Evolutionary conservation across 92 coral and sea anemone species (phyloP), one percentile per base, ranked within the genome.

Genomic region (Hydrozoanthus gracilis): DNA sequence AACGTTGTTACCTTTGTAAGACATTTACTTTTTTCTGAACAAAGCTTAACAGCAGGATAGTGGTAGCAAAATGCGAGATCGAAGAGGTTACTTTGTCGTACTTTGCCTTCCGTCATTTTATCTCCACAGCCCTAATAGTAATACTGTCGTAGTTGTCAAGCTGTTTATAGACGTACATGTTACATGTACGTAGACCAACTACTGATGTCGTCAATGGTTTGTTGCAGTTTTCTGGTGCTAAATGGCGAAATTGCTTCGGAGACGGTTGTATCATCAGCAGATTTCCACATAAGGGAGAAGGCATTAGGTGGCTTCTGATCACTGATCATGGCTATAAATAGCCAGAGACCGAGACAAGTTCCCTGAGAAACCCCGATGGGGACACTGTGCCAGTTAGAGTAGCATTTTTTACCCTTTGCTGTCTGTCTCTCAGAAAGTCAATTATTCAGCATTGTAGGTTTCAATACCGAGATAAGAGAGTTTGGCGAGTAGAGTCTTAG

Each of bases 311-410:
- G 67, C 87, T 90, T 50, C 87, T 90, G 83, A 90, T 79, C 77
- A 27, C 2, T 27, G 39, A 27, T 27, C 39, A 27, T 27, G 39
- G 39, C 39, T 27, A 27, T 27, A 27, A 90, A 90, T 20, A 90
- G 78, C 93, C 93, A 90, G 12, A 91, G 91, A 6, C 88, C 91
- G 11, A 87, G 76, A 13, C 75, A 65, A n/a, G 93, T 90, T 51
- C 88, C 91, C 66, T 90, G 86, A 10, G 93, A 69, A 9, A 90
- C 90, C 50, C 90, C 90, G 10, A 88, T 77, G 64, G 87, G 88
- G 47, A 90, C 90, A 58, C 56, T 20, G 12, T 58, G 10, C 90
- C 87, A 79, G 47, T 70, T 58, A 18, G 89, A 86, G 51, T 55
- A 47, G 17, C 68, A 16, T 39, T 62, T 52, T 86, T 87, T 5